Evolutionary conservation across 2,113 vertebrate genomes (phyloP).

Genomic region (Himantopus leucocephalus): DNA sequence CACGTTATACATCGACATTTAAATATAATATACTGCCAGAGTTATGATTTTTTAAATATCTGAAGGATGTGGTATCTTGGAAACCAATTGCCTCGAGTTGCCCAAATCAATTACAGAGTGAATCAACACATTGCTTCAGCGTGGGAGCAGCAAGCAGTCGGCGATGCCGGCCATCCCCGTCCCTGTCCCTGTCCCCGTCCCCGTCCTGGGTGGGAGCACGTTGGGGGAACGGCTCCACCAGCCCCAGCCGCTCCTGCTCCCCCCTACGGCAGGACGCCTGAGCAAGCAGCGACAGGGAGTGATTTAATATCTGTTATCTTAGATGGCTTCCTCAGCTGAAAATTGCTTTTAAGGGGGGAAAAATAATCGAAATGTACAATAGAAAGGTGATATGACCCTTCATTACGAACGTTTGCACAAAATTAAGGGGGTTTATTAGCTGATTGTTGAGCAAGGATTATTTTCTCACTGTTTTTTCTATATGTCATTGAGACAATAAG

Average conservation of each 20-base stretch:
- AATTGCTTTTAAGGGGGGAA: background rate
- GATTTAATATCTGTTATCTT: background rate
- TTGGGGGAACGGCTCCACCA: rapidly evolving
- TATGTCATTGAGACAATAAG: background rate
- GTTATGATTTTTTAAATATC: conserved; percentile 21
- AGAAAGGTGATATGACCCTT: background rate
- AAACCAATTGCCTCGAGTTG: conserved; percentile 65
- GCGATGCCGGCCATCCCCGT: background rate
- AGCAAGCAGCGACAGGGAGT: background rate
- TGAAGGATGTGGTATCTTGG: conserved; percentile 67
- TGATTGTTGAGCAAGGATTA: background rate
- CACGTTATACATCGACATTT: background rate
- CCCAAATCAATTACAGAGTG: conserved; percentile 64
- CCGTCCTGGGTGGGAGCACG: background rate
- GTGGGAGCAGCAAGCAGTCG: conserved; percentile 42
- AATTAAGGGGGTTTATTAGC: background rate
- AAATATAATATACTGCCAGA: conserved; percentile 9
- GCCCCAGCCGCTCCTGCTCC: background rate
- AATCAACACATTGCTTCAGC: conserved; percentile 56
- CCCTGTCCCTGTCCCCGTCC: background rate
- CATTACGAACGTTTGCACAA: background rate
- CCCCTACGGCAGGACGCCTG: rapidly evolving
- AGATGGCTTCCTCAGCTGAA: background rate
- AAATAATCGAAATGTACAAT: background rate
- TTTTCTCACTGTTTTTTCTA: background rate